Conservation (phyloP, 2,888 invertebrate genomes). For the Hemistola chrysoprasaria region DNA sequence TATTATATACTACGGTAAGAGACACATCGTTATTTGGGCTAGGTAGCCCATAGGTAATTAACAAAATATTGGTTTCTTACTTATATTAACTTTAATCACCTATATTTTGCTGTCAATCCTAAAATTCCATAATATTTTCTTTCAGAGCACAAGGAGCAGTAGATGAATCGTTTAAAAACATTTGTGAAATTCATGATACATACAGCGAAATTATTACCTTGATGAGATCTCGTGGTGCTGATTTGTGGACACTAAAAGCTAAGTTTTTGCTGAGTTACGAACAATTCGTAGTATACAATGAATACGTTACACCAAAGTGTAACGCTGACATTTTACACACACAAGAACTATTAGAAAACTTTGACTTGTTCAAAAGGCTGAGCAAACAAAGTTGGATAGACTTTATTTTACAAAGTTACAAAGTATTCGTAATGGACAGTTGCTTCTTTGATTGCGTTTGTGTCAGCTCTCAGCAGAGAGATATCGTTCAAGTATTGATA, state of each 20-base stretch:
- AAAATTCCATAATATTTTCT: too few species aligned
- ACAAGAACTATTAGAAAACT: slow-evolving; percentile 48
- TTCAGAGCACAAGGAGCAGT: slow-evolving; percentile 47
- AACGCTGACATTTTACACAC: slow-evolving; percentile 58
- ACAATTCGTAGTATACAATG: slow-evolving; percentile 58
- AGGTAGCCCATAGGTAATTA: too few species aligned
- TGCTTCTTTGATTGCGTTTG: slow-evolving; percentile 73
- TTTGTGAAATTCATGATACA: slow-evolving; percentile 66
- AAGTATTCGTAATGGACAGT: slow-evolving; percentile 77
- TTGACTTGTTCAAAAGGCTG: slow-evolving; percentile 53
- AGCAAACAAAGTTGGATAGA: slow-evolving; percentile 83
- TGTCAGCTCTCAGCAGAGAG: slow-evolving; percentile 51
- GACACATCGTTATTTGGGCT: too few species aligned
- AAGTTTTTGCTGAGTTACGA: slow-evolving; percentile 64
- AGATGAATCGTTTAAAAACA: slow-evolving; percentile 56
- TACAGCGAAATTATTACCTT: slow-evolving; percentile 62
- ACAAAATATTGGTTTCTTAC: too few species aligned
- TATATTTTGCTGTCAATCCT: too few species aligned
- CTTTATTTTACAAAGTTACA: slow-evolving; percentile 83
- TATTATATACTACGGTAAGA: too few species aligned
- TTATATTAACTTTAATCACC: too few species aligned
- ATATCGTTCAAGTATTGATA: slow-evolving; percentile 57
- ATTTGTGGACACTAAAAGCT: slow-evolving; percentile 58
- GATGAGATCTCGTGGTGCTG: slow-evolving; percentile 59
- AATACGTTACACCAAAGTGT: slow-evolving; percentile 53